Conservation (phyloP, 1,140 invertebrate species). For the Patella vulgata region DNA sequence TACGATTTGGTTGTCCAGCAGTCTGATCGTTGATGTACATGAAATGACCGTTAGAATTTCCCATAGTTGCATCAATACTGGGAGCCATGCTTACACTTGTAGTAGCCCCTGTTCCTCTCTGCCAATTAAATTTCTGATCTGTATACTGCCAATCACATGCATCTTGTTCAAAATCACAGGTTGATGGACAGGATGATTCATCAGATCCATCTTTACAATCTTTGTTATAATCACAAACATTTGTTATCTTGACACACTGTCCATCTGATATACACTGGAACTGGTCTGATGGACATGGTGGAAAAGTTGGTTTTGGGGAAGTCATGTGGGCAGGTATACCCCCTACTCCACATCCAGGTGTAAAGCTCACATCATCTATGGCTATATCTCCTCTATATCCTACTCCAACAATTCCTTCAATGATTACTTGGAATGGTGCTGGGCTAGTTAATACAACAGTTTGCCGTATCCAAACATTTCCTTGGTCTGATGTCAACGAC, state of each 20-base stretch:
- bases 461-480: conserved; percentile 45
- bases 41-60: conserved; percentile 42
- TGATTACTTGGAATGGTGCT: conserved; percentile 45
- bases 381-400: conserved; percentile 52
- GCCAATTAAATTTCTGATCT: too few species aligned
- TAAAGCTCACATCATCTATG: conserved; percentile 59
- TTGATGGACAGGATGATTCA: conserved; percentile 44
- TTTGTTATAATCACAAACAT: conserved; percentile 77
- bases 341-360: conserved; percentile 51
- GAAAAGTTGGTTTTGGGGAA: conserved; percentile 24
- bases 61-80: conserved; percentile 29
- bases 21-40: conserved; percentile 43
- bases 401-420: conserved; percentile 46
- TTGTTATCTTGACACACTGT: conserved; percentile 41
- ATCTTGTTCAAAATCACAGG: conserved; percentile 22
- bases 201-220: conserved; percentile 64
- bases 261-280: conserved; percentile 46
- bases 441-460: conserved; percentile 30
- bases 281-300: conserved; percentile 37
- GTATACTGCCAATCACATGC: conserved; percentile 26
- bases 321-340: conserved; percentile 12
- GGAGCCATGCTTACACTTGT: conserved; percentile 33
- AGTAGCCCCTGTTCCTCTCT: conserved; percentile 21
- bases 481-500: conserved; percentile 39
- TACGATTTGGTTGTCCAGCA: conserved; percentile 22